Evolutionary conservation across 2,888 invertebrate genomes (phyloP), one percentile per base, ranked within the genome.

Genomic region (Octonoba sinensis): DNA sequence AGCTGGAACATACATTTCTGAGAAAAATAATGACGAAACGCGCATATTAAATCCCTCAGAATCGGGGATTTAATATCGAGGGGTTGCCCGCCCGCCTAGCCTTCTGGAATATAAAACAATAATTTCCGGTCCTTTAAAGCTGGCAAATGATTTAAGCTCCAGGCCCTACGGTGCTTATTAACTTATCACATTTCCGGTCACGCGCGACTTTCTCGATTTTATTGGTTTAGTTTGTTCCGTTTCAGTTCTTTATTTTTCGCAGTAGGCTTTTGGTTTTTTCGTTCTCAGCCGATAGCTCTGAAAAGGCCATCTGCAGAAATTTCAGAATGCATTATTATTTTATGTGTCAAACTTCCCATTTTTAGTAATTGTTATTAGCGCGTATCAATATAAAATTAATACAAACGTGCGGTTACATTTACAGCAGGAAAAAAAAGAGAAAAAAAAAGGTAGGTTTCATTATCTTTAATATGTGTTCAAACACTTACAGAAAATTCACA

Each of bases 141-240:
- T 67, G 49, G 22, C 67, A 79, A 79, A 73, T 79, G 72, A 79
- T 74, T 81, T 69, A 75, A 81, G 78, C 70, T 57, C 62, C 36
- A 12, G 15, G 27, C 46, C 51, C n/a, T 16, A 62, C 36, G 36
- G 62, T 72, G 74, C 70, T 65, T 65, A 70, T 71, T 75, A 70
- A 75, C 77, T 70, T 70, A 75, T 70, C 74, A 54, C 59, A 57
- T 74, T 82, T 82, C 81, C 81, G 81, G 81, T 82, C 81, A 82
- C 74, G 81, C 65, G 73, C 64, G 3, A 51, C 46, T 47, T 44
- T 24, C 49, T n/a, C 22, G 13, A 18, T n/a, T 46, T 64, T 18
- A 62, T 62, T 62, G 18, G 54, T 54, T 67, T 47, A 51, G 51
- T 51, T 49, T 67, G n/a, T 65, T 27, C n/a, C 27, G 24, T 24